Conservation (phyloP, 30 jellyfish, hydroid and myxozoan genomes). For the Pelagia noctiluca region DNA sequence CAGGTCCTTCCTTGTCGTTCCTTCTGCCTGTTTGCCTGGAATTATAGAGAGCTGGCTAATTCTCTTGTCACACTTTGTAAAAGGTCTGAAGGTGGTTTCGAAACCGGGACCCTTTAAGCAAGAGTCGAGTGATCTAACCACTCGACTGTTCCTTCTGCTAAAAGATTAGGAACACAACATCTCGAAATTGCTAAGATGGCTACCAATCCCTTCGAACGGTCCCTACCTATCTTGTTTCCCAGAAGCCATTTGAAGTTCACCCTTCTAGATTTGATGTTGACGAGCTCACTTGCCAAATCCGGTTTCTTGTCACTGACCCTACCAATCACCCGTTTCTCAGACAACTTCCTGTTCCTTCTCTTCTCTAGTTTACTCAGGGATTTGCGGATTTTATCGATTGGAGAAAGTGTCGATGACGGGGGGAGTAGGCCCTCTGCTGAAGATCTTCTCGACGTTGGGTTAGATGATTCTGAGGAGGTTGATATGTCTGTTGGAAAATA, state of each 20-base stretch:
- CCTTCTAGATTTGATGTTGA: slow-evolving; percentile 77
- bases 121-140: no score
- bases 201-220: no score
- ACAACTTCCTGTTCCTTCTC: slow-evolving; percentile 72
- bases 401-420: slow-evolving; percentile 4
- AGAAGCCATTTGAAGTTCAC: slow-evolving; percentile 97
- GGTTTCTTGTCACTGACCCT: slow-evolving; percentile 80
- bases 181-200: no score
- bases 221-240: slow-evolving; percentile 92
- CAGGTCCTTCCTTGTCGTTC: no score
- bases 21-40: no score
- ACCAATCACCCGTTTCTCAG: slow-evolving; percentile 75
- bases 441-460: neutral
- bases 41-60: no score
- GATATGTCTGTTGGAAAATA: no score
- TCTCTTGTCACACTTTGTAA: no score
- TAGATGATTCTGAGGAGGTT: neutral
- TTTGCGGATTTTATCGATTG: slow-evolving; percentile 61
- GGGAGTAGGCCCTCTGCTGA: neutral
- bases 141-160: no score
- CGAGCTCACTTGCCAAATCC: slow-evolving; percentile 76
- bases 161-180: no score
- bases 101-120: no score
- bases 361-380: slow-evolving; percentile 69
- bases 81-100: no score